Evolutionary conservation across 2,888 invertebrate genomes (phyloP).

Genomic region (Coleophora deauratella): DNA sequence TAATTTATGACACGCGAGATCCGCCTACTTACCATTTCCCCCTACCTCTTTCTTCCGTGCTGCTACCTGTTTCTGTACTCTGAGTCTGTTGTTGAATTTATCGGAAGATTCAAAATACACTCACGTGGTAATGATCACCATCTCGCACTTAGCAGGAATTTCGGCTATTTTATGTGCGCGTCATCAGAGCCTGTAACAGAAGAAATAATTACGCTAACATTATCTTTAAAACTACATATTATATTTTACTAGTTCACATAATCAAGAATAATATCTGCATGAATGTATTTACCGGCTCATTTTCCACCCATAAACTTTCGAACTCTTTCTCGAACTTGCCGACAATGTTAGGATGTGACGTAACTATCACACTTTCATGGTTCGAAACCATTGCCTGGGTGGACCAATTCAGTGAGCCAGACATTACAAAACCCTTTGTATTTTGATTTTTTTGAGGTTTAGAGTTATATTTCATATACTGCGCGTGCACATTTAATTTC

Average conservation of each 20-base stretch:
- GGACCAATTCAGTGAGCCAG: conserved; percentile 87
- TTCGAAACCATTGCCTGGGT: conserved; percentile 80
- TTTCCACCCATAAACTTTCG: conserved; percentile 75
- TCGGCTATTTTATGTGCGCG: not conserved
- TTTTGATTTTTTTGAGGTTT: conserved; percentile 36
- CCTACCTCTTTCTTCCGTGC: no score
- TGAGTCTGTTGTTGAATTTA: no score
- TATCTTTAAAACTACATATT: no score
- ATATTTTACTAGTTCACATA: no score
- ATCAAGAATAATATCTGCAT: not conserved
- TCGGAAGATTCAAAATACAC: no score
- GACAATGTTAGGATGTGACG: conserved; percentile 71
- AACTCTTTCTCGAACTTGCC: conserved; percentile 74
- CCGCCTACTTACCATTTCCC: no score
- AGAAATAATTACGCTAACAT: conserved; percentile 2
- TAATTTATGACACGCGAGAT: no score
- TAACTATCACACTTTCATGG: conserved; percentile 80
- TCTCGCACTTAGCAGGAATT: no score
- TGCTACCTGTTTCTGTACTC: no score
- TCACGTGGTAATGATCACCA: no score
- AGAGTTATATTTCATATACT: conserved; percentile 27
- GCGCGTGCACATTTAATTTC: conserved; percentile 53
- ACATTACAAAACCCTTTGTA: conserved; percentile 71
- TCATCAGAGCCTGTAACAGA: conserved; percentile 35
- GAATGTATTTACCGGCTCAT: conserved; percentile 44